phyloP scores from a whole-genome alignment of 2,888 invertebrate genomes.

The Troglohyphantes excavatus region DNA sequence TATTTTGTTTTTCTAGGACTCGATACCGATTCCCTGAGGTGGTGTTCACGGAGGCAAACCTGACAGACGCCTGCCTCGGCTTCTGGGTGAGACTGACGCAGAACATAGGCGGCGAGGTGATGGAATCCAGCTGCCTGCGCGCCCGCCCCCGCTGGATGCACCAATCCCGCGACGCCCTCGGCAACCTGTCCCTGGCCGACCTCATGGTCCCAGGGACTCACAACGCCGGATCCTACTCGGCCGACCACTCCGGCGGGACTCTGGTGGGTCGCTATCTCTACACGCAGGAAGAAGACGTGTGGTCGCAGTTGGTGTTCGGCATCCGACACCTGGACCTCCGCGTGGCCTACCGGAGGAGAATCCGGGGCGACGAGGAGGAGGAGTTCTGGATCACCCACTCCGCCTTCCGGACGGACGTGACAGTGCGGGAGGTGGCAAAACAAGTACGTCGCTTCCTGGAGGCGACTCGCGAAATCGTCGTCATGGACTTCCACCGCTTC shows the following conservation, averaged over 20 bases:
- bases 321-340: slow-evolving; percentile 84
- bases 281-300: slow-evolving; percentile 87
- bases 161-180: slow-evolving; percentile 47
- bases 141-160: slow-evolving; percentile 79
- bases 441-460: slow-evolving; percentile 87
- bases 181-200: slow-evolving; percentile 62
- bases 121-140: slow-evolving; percentile 66
- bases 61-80: slow-evolving; percentile 68
- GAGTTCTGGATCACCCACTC: slow-evolving; percentile 81
- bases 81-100: slow-evolving; percentile 63
- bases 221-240: slow-evolving; percentile 80
- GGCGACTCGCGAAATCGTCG: slow-evolving; percentile 83
- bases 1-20: slow-evolving; percentile 78
- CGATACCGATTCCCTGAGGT: slow-evolving; percentile 80
- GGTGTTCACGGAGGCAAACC: slow-evolving; percentile 73
- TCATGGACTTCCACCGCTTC: slow-evolving; percentile 92
- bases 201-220: slow-evolving; percentile 80
- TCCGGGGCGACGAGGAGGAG: slow-evolving; percentile 29
- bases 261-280: slow-evolving; percentile 70
- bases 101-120: slow-evolving; percentile 49
- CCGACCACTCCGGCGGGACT: slow-evolving; percentile 82
- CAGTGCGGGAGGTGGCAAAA: slow-evolving; percentile 81
- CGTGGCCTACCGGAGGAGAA: slow-evolving; percentile 70
- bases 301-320: slow-evolving; percentile 92
- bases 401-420: slow-evolving; percentile 78